phyloP scores from a whole-genome alignment of 2,888 invertebrate species.

The Drosophila prostipennis region DNA sequence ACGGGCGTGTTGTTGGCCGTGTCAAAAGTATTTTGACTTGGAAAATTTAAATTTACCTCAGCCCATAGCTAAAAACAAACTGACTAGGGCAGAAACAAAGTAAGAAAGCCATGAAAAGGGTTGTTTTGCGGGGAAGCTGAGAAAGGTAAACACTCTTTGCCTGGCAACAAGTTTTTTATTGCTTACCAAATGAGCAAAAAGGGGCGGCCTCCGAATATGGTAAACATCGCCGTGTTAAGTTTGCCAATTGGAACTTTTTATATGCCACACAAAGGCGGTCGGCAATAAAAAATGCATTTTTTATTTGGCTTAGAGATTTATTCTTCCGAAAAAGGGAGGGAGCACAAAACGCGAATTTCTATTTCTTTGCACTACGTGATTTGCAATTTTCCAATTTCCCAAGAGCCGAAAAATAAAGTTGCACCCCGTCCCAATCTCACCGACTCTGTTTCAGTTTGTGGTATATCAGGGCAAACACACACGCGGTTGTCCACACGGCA shows the following conservation, averaged over 20 bases:
- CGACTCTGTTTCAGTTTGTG: conserved; percentile 41
- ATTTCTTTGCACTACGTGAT: conserved; percentile 76
- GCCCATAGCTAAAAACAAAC: conserved; percentile 5
- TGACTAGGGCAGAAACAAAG: conserved; percentile 61
- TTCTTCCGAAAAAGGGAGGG: conserved; percentile 30
- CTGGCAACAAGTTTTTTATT: conserved; percentile 71
- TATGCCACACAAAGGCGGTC: conserved; percentile 32
- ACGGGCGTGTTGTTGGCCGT: conserved; percentile 31
- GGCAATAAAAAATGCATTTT: conserved; percentile 67
- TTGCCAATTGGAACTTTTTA: conserved; percentile 49
- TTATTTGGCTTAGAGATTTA: conserved; percentile 52
- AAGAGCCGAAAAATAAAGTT: conserved; percentile 59
- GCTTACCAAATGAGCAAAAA: conserved; percentile 72
- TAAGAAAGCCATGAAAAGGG: conserved; percentile 41
- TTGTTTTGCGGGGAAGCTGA: conserved; percentile 5
- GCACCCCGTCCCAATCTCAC: conserved; percentile 10
- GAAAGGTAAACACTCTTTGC: conserved; percentile 58
- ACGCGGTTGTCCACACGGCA: conserved; percentile 54
- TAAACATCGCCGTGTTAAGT: conserved; percentile 40
- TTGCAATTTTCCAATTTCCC: conserved; percentile 77
- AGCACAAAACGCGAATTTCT: conserved; percentile 65
- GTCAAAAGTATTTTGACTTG: conserved; percentile 74
- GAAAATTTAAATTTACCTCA: conserved; percentile 67
- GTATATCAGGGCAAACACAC: conserved; percentile 49
- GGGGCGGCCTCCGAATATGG: conserved; percentile 23